phyloP scores from a whole-genome alignment of 2,888 invertebrate genomes.

The Drosophila niveifrons region DNA sequence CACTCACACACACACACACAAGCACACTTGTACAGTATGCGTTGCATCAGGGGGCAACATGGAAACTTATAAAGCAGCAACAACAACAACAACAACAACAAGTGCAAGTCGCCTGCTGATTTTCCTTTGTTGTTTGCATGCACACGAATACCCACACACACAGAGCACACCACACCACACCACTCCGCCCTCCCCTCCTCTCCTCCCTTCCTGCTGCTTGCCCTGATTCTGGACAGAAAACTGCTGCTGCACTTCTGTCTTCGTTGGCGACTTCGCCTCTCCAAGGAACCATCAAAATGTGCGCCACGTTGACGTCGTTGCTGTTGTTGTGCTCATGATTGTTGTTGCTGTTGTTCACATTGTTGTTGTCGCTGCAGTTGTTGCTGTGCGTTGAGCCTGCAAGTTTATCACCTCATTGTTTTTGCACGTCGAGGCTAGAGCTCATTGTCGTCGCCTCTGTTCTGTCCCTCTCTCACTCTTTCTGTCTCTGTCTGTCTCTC shows the following conservation, averaged over 20 bases:
- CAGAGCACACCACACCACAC: slow-evolving; percentile 16
- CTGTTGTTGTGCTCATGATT: slow-evolving; percentile 18
- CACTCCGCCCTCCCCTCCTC: not conserved
- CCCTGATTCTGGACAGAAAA: slow-evolving; percentile 13
- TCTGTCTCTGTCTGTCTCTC: not conserved
- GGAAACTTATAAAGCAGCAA: slow-evolving; percentile 43
- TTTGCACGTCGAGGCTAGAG: slow-evolving; percentile 61
- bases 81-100: slow-evolving; percentile 28
- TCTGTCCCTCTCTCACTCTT: not conserved
- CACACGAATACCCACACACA: slow-evolving; percentile 59
- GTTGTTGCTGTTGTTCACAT: slow-evolving; percentile 10
- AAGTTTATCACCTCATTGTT: slow-evolving; percentile 80
- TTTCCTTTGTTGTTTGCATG: slow-evolving; percentile 71
- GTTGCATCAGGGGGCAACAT: slow-evolving; percentile 32
- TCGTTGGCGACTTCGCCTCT: slow-evolving; percentile 35
- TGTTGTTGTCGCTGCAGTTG: slow-evolving; percentile 19
- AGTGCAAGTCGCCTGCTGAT: slow-evolving; percentile 59
- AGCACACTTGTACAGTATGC: slow-evolving; percentile 9
- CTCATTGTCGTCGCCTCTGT: slow-evolving; percentile 53
- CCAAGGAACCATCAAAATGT: slow-evolving; percentile 76
- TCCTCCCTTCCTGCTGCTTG: not conserved
- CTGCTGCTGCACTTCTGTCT: slow-evolving; percentile 50
- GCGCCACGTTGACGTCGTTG: slow-evolving; percentile 55
- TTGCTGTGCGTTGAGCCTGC: slow-evolving; percentile 76
- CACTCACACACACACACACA: slow-evolving; percentile 11